Evolutionary conservation across 2,888 invertebrate genomes (phyloP).

Genomic region (Acleris sparsana): DNA sequence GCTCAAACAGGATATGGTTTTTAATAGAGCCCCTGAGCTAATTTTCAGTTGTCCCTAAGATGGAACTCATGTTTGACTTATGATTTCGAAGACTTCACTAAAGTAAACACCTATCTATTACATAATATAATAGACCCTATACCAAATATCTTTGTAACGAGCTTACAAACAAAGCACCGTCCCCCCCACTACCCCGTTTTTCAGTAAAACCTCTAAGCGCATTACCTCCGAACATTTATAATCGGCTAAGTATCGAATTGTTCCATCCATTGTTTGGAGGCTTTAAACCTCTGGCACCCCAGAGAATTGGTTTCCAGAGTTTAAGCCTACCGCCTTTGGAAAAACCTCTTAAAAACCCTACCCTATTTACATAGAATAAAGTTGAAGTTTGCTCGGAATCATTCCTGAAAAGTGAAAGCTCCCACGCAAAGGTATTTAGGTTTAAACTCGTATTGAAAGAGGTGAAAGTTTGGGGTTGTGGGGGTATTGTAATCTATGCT

Average conservation of each 20-base stretch:
- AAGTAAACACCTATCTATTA: no score
- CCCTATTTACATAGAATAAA: conserved; percentile 50
- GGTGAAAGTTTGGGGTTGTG: conserved; percentile 75
- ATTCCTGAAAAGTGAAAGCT: conserved; percentile 84
- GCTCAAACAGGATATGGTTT: no score
- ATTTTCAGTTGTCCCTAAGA: no score
- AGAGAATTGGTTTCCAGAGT: conserved; percentile 79
- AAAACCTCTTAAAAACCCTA: conserved; percentile 55
- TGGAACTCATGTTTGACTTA: no score
- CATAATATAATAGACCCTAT: no score
- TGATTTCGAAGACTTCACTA: no score
- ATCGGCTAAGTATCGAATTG: conserved; percentile 83
- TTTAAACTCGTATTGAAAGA: conserved; percentile 83
- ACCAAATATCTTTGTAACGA: neutral
- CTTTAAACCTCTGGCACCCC: conserved; percentile 71
- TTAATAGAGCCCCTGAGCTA: no score
- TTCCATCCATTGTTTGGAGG: conserved; percentile 78
- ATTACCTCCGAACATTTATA: conserved; percentile 75
- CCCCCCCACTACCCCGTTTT: conserved; percentile 22
- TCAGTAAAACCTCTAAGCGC: conserved; percentile 75
- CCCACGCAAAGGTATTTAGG: conserved; percentile 81
- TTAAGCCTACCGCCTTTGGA: conserved; percentile 78
- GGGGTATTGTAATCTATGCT: conserved; percentile 49
- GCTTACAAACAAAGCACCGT: neutral
- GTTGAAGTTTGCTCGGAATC: conserved; percentile 60